Evolutionary conservation across 2,113 vertebrate genomes (phyloP), one percentile per base, ranked within the genome.

Genomic region (Anoplopoma fimbria): DNA sequence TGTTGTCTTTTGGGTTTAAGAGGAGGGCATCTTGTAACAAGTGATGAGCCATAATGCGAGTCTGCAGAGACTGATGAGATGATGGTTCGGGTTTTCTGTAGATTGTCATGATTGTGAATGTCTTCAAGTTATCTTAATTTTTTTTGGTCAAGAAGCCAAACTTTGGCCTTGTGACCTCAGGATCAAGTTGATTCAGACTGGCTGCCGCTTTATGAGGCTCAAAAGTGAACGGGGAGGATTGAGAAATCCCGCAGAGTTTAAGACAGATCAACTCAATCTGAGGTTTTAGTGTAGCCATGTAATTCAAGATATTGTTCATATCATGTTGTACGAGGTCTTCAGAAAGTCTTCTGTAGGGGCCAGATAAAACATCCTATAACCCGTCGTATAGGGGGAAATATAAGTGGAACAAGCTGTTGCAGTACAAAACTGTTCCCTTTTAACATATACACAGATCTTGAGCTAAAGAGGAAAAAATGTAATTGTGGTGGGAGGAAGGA

Each of bases 91-190:
- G 23, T 69, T 88, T 81, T 69, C 53, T 47, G 60, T 14, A 58
- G 85, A 93, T 89, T 84, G 88, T 89, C 85, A 81, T 49, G 36
- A 5, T 45, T 75, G 55, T 75, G 47, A 55, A 84, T 42, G 33
- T 47, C 1, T 78, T 81, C 36, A 36, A 60, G 51, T 64, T 64
- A 3, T 55, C 9, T 55, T 27, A 0, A n/a, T 31, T 31, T 38
- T 15, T 86, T 86, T 83, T 75, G 69, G 69, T 83, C 74, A 79
- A 61, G 71, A 82, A 55, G 68, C 81, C 79, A 40, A 61, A 75
- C 73, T 79, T 85, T 89, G 81, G n/a, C 73, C 89, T 72, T 77
- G 38, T 51, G 36, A 25, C 29, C 36, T 7, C n/a, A 34, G 49
- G 73, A 73, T 83, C 69, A n/a, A n/a, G 42, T 1, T 0, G 40